Percentiles rank a stretch among this genome's conserved stretches.
Conservation (phyloP, 2,113 vertebrate species). For the Castor canadensis region DNA sequence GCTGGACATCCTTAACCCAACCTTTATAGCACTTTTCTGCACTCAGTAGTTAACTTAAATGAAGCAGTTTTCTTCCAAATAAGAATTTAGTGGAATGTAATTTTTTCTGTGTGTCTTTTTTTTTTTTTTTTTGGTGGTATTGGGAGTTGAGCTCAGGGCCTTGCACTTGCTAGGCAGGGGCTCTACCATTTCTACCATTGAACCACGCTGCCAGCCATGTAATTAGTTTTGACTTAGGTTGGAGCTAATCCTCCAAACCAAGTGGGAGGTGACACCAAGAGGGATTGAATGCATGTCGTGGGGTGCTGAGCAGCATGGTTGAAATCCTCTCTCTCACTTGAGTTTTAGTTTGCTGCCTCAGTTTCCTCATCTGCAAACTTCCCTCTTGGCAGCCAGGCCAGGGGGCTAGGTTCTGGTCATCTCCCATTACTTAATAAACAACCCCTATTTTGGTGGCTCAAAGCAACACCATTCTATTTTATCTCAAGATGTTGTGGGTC, state of each 20-base stretch:
- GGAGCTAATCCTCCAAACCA: neutral
- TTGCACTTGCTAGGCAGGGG: no score
- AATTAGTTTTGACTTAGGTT: neutral
- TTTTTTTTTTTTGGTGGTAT: no score
- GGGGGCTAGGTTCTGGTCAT: neutral
- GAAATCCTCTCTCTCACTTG: neutral
- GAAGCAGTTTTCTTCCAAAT: neutral
- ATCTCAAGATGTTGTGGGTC: neutral
- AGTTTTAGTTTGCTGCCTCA: neutral
- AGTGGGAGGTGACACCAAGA: neutral
- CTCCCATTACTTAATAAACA: neutral
- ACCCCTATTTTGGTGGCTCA: neutral
- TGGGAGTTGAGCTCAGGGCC: no score
- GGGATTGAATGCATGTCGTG: neutral
- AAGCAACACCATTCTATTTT: neutral
- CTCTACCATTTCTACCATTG: no score
- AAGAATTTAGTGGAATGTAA: neutral
- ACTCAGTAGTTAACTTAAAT: neutral
- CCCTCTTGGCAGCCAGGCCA: neutral
- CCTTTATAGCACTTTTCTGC: no score
- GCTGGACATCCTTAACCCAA: no score
- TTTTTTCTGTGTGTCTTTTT: no score
- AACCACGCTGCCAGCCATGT: no score
- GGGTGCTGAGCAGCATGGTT: neutral
- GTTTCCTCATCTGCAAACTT: neutral